Percentiles rank a stretch among this genome's conserved stretches.
Conservation (phyloP, 2,888 invertebrate species). For the Caenorhabditis sp. region DNA sequence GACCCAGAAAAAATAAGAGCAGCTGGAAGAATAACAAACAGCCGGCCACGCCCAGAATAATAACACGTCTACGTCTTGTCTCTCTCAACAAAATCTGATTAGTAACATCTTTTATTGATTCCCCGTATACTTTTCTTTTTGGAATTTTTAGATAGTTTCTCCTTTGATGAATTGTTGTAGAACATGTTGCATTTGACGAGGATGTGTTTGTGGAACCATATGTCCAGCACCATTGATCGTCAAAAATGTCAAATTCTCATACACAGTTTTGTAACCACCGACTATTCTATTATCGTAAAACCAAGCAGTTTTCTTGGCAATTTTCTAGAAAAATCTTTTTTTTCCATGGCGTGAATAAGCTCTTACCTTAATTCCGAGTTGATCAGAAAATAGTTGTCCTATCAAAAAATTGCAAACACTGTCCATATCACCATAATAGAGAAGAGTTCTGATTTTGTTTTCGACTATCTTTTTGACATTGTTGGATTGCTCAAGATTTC, state of each 20-base stretch:
- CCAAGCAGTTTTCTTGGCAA: conserved; percentile 70
- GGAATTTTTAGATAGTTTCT: too few relatives aligned
- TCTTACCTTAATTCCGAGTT: conserved; percentile 51
- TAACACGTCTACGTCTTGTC: too few relatives aligned
- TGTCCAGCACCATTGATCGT: conserved; percentile 59
- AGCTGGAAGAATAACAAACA: too few relatives aligned
- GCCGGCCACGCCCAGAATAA: too few relatives aligned
- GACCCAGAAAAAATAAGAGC: too few relatives aligned
- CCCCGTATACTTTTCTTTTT: too few relatives aligned
- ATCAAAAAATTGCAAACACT: conserved; percentile 67
- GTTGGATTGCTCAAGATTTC: conserved; percentile 65
- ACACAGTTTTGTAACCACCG: conserved; percentile 71
- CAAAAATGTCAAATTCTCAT: conserved; percentile 64
- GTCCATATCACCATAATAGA: conserved; percentile 69
- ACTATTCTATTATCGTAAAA: conserved; percentile 68
- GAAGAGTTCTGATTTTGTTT: conserved; percentile 64
- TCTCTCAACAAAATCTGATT: too few relatives aligned
- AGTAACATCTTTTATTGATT: too few relatives aligned
- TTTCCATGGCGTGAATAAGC: too few relatives aligned
- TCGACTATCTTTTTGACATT: conserved; percentile 66
- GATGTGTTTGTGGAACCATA: conserved; percentile 69
- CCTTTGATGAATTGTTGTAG: conserved; percentile 63
- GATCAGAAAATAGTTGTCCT: conserved; percentile 66
- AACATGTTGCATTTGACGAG: conserved; percentile 67
- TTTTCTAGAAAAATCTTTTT: conserved; percentile 41